Conservation (phyloP, 2,888 invertebrate genomes). For the Callimorpha dominula region DNA sequence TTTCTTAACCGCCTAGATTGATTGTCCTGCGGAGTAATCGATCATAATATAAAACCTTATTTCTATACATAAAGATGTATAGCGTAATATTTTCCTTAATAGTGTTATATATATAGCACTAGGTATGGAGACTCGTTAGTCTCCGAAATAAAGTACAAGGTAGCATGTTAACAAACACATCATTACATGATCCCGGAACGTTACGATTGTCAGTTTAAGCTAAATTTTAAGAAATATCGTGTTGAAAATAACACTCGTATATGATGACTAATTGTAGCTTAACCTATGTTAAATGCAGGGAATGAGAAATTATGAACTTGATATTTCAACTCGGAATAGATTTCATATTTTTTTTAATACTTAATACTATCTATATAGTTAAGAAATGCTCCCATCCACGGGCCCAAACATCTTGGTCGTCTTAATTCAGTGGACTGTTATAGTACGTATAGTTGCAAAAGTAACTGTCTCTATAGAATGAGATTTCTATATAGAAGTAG, state of each 20-base stretch:
- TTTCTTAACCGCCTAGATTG: constrained; percentile 6
- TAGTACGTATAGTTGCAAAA: background rate
- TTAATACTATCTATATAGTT: no score
- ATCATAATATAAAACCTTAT: background rate
- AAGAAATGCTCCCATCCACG: background rate
- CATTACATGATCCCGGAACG: no score
- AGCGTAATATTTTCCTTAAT: background rate
- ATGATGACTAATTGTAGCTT: no score
- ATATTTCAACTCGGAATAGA: no score
- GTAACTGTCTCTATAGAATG: background rate
- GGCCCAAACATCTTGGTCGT: background rate
- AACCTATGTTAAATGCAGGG: no score
- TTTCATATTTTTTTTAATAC: no score
- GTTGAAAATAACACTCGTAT: no score
- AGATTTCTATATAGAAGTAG: no score
- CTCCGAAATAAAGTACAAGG: background rate
- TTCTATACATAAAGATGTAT: background rate
- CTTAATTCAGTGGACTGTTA: background rate
- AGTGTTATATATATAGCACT: background rate
- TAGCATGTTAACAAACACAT: background rate
- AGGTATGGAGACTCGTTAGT: background rate
- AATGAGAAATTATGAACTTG: no score
- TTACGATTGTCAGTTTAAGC: no score
- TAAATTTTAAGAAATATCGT: no score
- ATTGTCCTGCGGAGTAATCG: background rate